Percentiles rank a stretch among this genome's conserved stretches.
Evolutionary conservation across 2,797 vertebrate species (phyloP).

Genomic region (Hippopotamyrus pictus): DNA sequence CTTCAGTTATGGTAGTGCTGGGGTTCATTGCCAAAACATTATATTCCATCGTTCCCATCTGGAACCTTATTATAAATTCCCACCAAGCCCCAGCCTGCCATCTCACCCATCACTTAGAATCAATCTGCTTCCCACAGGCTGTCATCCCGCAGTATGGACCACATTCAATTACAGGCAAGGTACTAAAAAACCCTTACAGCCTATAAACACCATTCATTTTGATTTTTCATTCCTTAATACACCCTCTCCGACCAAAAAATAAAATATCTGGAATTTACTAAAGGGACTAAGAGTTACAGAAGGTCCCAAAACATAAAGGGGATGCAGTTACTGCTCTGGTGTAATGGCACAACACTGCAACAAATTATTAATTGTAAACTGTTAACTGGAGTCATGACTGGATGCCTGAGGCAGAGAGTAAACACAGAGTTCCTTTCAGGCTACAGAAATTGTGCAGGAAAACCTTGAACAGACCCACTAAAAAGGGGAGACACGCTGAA

Average conservation of each 20-base stretch:
- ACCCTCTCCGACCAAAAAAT: constrained; percentile 26
- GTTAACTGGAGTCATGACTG: background rate
- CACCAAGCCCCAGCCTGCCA: background rate
- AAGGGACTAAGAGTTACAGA: constrained; percentile 25
- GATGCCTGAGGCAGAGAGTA: background rate
- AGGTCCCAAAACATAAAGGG: constrained; percentile 2
- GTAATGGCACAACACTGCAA: constrained; percentile 21
- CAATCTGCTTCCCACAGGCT: background rate
- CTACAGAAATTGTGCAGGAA: constrained; percentile 44
- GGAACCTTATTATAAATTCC: background rate
- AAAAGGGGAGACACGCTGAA: constrained; percentile 65
- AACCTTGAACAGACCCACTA: constrained; percentile 58
- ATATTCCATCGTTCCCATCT: background rate
- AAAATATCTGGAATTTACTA: constrained; percentile 16
- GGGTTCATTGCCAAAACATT: background rate
- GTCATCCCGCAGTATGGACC: background rate
- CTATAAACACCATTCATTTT: constrained; percentile 20
- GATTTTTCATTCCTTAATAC: constrained; percentile 51
- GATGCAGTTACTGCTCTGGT: constrained; percentile 29
- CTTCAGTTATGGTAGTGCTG: background rate
- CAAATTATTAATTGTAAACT: constrained; percentile 16
- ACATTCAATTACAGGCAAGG: constrained; percentile 15
- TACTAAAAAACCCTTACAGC: background rate
- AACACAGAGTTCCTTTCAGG: background rate
- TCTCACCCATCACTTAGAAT: background rate